Evolutionary conservation across 2,113 vertebrate species (phyloP), one percentile per base, ranked within the genome.

Genomic region (Chelonoidis abingdonii): DNA sequence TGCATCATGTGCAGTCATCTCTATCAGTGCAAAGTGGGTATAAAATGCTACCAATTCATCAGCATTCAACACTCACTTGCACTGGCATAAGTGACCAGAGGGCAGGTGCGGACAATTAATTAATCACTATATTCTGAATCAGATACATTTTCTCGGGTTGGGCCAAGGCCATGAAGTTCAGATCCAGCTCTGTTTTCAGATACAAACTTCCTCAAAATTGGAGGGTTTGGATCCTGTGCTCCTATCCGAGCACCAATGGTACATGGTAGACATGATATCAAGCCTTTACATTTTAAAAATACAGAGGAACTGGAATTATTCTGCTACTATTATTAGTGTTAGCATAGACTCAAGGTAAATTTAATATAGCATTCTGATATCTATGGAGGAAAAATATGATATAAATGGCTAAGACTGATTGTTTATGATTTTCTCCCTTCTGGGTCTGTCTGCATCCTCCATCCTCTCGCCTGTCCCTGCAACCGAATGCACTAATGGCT

Each of bases 141-240:
- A 80, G 57, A 79, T 62, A 89, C 0, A 53, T 90, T 90, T 89
- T 76, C 44, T 89, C 29, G 17, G 21, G 69, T 95, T 90, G 93
- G 59, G 31, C 25, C 41, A 50, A 81, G 53, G 5, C 47, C 13
- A 69, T 69, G 62, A 19, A 16, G 16, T 69, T 89, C 69, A 79
- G 59, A 57, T 83, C 47, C 84, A 41, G 85, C 31, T 79, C 11
- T 69, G 27, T 41, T 90, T 92, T 97, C 81, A 94, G 80, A 82
- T 87, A 38, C 13, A n/a, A 92, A 83, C 24, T 17, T 84, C 52
- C 29, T 22, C 29, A 31, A 21, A 85, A 59, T 87, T 83, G 88
- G 11, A 52, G 75, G 87, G 80, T 88, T 41, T 89, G 59, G 88
- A 80, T 94, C 14, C 80, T 83, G 29, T 86, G 22, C 85, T 38